Conservation (phyloP, 2,888 invertebrate genomes). For the Nemotelus pantherinus region DNA sequence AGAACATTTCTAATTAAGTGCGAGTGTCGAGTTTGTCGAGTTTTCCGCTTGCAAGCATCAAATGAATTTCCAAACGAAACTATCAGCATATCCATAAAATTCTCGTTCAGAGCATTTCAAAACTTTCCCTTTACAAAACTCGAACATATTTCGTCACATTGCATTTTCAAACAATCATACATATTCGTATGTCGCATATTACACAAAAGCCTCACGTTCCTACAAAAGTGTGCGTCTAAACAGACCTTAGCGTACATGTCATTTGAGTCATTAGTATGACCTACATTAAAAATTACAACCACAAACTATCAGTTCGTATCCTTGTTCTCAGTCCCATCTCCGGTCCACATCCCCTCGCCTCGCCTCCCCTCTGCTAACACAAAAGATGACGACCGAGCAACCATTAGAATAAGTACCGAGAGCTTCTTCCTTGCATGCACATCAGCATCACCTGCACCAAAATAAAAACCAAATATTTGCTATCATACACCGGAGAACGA, state of each 20-base stretch:
- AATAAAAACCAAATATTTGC: slow-evolving; percentile 24
- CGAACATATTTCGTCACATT: no score
- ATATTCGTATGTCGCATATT: no score
- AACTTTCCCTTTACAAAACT: no score
- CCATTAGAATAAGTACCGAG: neutral
- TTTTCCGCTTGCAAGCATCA: no score
- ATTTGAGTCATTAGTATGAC: slow-evolving; percentile 8
- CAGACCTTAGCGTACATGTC: neutral
- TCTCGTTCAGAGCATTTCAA: no score
- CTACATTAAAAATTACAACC: slow-evolving; percentile 18
- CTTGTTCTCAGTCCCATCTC: neutral
- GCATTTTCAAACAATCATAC: no score
- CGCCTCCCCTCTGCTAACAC: neutral
- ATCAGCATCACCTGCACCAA: neutral
- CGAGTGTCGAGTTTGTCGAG: no score
- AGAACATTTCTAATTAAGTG: no score
- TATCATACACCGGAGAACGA: neutral
- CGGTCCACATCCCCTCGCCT: neutral
- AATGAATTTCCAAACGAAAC: no score
- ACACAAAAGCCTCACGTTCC: no score
- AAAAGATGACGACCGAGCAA: neutral
- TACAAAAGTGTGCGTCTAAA: no score
- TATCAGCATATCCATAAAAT: no score
- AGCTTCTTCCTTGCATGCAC: neutral
- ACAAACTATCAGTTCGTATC: neutral